Evolutionary conservation across 1,140 invertebrate species (phyloP), one percentile per base, ranked within the genome.

Genomic region (Diabrotica undecimpunctata): DNA sequence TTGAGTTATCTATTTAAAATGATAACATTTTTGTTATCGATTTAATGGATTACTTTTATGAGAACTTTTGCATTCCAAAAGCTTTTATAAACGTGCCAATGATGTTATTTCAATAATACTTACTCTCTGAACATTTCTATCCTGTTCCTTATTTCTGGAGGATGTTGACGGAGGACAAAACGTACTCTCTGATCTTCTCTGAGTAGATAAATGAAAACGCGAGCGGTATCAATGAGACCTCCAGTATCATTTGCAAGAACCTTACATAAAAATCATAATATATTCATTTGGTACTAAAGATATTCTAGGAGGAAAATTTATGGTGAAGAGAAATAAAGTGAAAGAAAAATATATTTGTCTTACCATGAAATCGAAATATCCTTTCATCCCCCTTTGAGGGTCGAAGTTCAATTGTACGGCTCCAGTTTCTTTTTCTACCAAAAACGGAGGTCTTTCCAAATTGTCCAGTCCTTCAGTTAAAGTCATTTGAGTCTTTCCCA

Each of bases 371-470:
- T 95, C 91, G 79, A 97, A 97, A 78, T 97, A 97, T 58, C 96
- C 96, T 78, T 96, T 96, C 95, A 97, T 97, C 59, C 92, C 91
- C 73, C 92, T 91, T 75, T 97, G 95, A 12, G 95, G 95, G 81
- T 97, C 95, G 77, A 97, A 97, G 80, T 97, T 97, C 0, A 97
- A 82, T 56, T 86, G 87, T 5, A 98, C 86, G 2, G 87, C 88
- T 2, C 95, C 96, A 7, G 92, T 91, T 7, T 88, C 82, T 55
- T 80, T 79, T 66, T 96, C 89, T 0, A 98, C 86, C 0, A 93
- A 75, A 79, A 98, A 97, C 0, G 95, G 92, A 5, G 89, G 83
- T 46, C 87, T 83, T 54, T 87, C 85, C 59, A 95, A 83, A 70
- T 90, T 88, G 57, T 95, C 92, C 66, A 95, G 80, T 4, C 92